Evolutionary conservation across 1,140 invertebrate genomes (phyloP), one percentile per base, ranked within the genome.

Genomic region (Popillia japonica): DNA sequence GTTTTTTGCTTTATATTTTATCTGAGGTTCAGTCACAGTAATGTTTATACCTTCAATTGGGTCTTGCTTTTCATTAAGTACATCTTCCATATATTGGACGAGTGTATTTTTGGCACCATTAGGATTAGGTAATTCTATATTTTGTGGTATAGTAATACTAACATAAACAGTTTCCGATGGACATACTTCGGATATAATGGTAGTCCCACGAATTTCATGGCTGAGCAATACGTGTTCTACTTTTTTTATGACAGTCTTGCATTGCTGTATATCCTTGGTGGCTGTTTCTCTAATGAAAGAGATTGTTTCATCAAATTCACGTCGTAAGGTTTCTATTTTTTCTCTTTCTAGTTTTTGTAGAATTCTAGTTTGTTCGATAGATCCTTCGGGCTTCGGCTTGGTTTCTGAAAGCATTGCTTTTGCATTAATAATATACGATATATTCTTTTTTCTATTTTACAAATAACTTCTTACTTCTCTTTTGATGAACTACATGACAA

Each of bases 161-260:
- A 76, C 75, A n/a, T 40, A 76, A 23, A 76, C n/a, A 20, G 75
- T 76, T 76, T 76, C 75, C 61, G 22, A 78, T 44, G 7, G 78
- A 79, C 48, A 78, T 17, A 78, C 61, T 40, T 76, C 59, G n/a
- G 61, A 76, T 40, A 79, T 79, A 22, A 83, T 73, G 11, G 82
- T 79, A 77, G 76, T 80, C n/a, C 81, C 82, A 10, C 79, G 75
- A 6, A 84, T 78, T 79, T 80, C 76, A 64, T 81, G 80, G 74
- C 80, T 83, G 6, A 84, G 42, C 11, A 84, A 34, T 7, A 78
- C 48, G 11, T 78, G 76, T 75, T 84, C 82, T 20, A 84, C 40
- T 76, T 81, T 75, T 27, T 81, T 79, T 34, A 84, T 79, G 11
- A 80, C 68, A 42, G 73, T 75, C 1, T 75, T 27, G 22, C 79